These are phyloP conservation scores for Sericinus montela DNA, from an alignment of 2,888 invertebrate genomes.

Conservation along the genomic window DNA sequence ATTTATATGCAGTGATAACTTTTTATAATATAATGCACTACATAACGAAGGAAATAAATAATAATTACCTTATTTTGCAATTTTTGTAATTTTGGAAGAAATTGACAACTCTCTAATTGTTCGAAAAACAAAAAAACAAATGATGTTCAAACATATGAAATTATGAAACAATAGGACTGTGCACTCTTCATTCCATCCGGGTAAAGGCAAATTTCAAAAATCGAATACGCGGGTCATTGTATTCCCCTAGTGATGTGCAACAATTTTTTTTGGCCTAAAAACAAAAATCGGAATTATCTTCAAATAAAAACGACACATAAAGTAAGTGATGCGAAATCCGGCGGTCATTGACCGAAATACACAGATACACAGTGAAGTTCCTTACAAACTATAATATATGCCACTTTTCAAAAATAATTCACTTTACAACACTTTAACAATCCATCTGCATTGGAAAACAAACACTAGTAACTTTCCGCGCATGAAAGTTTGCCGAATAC, in stretches of 20 bases:
- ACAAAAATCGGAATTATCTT: constrained; percentile 55
- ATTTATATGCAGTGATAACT: constrained; percentile 29
- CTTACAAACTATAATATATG: constrained; percentile 60
- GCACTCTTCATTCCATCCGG: constrained; percentile 78
- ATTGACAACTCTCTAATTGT: constrained; percentile 75
- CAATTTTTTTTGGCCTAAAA: constrained; percentile 57
- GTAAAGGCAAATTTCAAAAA: constrained; percentile 72
- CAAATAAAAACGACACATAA: constrained; percentile 53
- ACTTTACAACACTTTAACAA: constrained; percentile 62
- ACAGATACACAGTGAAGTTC: constrained; percentile 69
- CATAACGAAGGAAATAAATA: constrained; percentile 29
- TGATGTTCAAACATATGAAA: constrained; percentile 79
- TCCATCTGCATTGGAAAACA: constrained; percentile 49
- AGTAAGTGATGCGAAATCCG: constrained; percentile 70
- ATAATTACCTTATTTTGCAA: constrained; percentile 77
- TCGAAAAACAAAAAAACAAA: constrained; percentile 80
- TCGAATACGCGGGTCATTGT: constrained; percentile 69
- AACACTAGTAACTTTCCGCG: constrained; percentile 73
- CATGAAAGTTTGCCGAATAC: constrained; percentile 72
- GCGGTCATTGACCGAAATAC: constrained; percentile 80
- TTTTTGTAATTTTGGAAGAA: constrained; percentile 79
- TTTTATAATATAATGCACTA: constrained; percentile 23
- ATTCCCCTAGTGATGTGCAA: constrained; percentile 69
- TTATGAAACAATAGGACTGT: constrained; percentile 75
- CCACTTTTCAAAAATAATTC: constrained; percentile 60